Evolutionary conservation across 2,888 invertebrate genomes (phyloP).

Genomic region (Eupsilia transversa): DNA sequence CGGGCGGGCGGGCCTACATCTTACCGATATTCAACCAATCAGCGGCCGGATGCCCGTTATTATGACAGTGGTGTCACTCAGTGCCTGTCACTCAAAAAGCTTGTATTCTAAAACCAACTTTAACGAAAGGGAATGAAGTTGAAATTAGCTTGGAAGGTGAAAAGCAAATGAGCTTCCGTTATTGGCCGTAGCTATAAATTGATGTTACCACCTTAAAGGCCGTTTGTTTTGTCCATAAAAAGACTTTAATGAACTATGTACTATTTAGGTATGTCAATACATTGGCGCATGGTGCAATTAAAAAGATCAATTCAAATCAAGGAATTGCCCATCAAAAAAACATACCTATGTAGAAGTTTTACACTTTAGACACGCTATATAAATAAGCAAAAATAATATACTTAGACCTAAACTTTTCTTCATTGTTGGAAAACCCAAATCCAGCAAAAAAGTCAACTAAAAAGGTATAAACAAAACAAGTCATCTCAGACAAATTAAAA

Average conservation of each 20-base stretch:
- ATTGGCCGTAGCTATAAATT: constrained; percentile 76
- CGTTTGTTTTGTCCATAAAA: background rate
- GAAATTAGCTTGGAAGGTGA: constrained; percentile 52
- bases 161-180: constrained; percentile 72
- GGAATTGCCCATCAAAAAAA: background rate
- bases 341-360: background rate
- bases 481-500: no score
- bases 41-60: constrained; percentile 82
- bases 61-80: constrained; percentile 86
- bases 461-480: no score
- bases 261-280: background rate
- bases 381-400: background rate
- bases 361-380: background rate
- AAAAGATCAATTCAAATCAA: background rate
- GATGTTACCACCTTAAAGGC: constrained; percentile 44
- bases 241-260: background rate
- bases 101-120: constrained; percentile 54
- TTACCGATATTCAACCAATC: constrained; percentile 77
- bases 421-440: no score
- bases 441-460: no score
- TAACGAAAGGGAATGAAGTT: constrained; percentile 41
- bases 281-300: background rate
- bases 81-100: constrained; percentile 74
- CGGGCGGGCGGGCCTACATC: constrained; percentile 75
- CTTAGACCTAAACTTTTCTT: background rate